A percentile compares a stretch with the other conserved stretches of the same genome.
These are phyloP conservation scores for Pituophis catenifer DNA, from an alignment of 2,113 vertebrate species.

Conservation along the genomic window DNA sequence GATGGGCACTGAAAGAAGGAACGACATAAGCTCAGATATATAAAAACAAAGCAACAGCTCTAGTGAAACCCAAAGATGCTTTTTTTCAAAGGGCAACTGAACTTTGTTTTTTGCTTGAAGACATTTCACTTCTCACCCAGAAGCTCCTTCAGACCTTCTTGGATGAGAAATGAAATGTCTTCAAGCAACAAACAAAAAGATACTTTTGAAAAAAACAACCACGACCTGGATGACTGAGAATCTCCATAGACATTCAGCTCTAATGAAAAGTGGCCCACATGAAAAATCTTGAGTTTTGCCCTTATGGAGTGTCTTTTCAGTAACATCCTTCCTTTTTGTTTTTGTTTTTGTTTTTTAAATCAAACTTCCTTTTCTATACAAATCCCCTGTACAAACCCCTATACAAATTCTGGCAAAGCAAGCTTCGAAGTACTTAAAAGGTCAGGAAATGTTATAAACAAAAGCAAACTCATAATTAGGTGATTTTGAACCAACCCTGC, in stretches of 20 bases:
- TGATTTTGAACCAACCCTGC: conserved; percentile 13
- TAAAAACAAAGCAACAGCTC: background rate
- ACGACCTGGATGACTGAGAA: background rate
- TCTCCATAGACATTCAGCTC: background rate
- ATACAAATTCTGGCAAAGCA: background rate
- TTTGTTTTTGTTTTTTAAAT: background rate
- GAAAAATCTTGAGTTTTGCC: background rate
- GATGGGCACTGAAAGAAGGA: background rate
- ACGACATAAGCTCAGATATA: background rate
- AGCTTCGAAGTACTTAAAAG: background rate
- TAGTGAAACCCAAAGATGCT: background rate
- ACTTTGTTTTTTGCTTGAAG: background rate
- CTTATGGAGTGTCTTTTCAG: background rate
- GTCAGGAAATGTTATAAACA: background rate
- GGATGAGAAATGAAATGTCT: too few species aligned
- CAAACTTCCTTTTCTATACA: background rate
- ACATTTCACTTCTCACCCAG: background rate
- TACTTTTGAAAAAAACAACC: background rate
- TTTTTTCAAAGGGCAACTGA: background rate
- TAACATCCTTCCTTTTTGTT: background rate
- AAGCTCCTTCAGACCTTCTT: background rate
- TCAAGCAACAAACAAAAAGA: background rate
- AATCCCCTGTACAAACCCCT: background rate
- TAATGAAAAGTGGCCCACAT: background rate
- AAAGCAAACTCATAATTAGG: conserved; percentile 12